Base-by-base conservation (phyloP, 2,888 invertebrate species). In the Apodemia zela region DNA sequence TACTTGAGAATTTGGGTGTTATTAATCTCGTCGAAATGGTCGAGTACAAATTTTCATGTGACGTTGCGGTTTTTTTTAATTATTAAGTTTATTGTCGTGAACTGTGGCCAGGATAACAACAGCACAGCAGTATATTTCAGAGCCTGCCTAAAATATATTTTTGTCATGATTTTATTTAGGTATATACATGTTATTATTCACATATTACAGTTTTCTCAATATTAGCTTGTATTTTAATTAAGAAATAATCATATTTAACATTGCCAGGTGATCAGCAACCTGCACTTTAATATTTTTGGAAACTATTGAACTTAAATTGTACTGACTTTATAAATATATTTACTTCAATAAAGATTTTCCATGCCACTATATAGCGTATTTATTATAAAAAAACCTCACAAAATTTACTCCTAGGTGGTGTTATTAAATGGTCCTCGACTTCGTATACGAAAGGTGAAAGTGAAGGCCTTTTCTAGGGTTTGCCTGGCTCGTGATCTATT, bases 301-400 rank as follows among this genome's bases (percentile, higher is more conserved):
- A 92, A 92, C 92, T 92, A 92, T 92, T 92, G 92, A 92, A 92
- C 92, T 92, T 92, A 92, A 92, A 92, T 92, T 92, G 92, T 92
- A 92, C 92, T 92, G 92, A 92, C 92, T 92, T 92, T 92, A 92
- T 92, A 92, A 92, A 92, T 92, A 92, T 92, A 92, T 92, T 92
- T 92, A 92, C 92, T 92, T 92, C 92, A 92, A 92, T 92, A 92
- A 92, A 92, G 91, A 92, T 92, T 92, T 92, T 91, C 91, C 90
- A 92, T 90, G 91, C 91, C 91, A 92, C 89, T 92, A 91, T 71
- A 73, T 73, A 68, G 69, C 64, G 69, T 73, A 82, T 81, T 83
- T 75, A 75, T 76, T 70, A 71, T 18, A 57, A 11, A 54, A 66
- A 71, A 71, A 74, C 42, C 61, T 66, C 72, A 42, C 15, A 42